phyloP scores from a whole-genome alignment of 2,797 vertebrate species.

The Martes flavigula region DNA sequence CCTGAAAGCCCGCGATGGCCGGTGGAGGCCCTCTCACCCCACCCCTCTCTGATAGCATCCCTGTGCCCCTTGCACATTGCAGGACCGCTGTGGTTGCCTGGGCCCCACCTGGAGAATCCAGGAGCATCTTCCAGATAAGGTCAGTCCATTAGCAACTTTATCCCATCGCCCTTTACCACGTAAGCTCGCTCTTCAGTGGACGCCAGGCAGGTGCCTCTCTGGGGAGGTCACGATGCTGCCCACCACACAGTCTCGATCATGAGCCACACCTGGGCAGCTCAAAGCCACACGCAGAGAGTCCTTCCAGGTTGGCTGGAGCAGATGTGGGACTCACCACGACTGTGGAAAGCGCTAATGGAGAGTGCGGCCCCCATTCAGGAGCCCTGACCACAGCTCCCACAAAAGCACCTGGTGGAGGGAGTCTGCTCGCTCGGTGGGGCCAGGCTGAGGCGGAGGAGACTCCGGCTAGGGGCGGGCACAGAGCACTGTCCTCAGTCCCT shows the following conservation, averaged over 20 bases:
- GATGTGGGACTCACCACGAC: rapidly evolving
- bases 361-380: background rate
- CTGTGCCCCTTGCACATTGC: rapidly evolving
- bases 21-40: rapidly evolving
- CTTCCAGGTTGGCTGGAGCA: background rate
- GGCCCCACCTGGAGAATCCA: background rate
- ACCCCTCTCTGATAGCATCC: rapidly evolving
- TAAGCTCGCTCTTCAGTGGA: rapidly evolving
- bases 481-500: background rate
- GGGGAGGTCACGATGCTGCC: background rate
- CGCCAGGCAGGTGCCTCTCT: background rate
- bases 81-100: rapidly evolving
- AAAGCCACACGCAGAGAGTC: rapidly evolving
- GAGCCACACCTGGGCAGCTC: no score
- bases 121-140: background rate
- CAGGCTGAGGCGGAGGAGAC: background rate
- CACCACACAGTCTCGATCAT: background rate
- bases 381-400: background rate
- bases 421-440: background rate
- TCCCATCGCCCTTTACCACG: rapidly evolving
- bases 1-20: no score
- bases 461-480: background rate
- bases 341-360: background rate
- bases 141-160: background rate
- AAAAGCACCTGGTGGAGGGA: background rate